phyloP scores from a whole-genome alignment of 2,888 invertebrate genomes.

The Folsomia candida region DNA sequence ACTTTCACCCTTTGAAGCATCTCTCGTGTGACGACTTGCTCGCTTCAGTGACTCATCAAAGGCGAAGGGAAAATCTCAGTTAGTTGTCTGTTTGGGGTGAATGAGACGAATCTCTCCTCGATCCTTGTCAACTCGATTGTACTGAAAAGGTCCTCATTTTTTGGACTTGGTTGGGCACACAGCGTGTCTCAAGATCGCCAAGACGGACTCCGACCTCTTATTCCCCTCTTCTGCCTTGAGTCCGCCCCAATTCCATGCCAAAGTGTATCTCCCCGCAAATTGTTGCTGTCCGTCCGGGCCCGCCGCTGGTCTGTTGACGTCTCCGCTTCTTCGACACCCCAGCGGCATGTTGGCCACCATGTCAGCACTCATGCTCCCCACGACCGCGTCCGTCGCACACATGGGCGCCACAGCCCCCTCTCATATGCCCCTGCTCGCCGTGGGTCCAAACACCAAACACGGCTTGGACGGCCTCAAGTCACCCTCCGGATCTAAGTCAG shows the following conservation, averaged over 20 bases:
- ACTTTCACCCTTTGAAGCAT: not conserved
- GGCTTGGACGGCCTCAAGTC: conserved; percentile 34
- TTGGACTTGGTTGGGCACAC: too few relatives aligned
- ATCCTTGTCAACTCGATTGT: too few relatives aligned
- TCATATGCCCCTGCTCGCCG: conserved; percentile 46
- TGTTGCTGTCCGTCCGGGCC: conserved; percentile 51
- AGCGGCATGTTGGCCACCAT: conserved; percentile 51
- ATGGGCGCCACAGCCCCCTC: conserved; percentile 43
- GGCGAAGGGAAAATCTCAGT: too few relatives aligned
- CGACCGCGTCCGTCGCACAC: conserved; percentile 47
- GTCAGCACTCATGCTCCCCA: conserved; percentile 51
- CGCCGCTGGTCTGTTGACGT: conserved; percentile 50
- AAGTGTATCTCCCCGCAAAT: conserved; percentile 52
- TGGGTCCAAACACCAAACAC: conserved; percentile 35
- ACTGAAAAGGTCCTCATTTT: too few relatives aligned
- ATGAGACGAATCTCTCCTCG: too few relatives aligned
- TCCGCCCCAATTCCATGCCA: conserved; percentile 50
- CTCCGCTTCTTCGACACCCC: conserved; percentile 49
- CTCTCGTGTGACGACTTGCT: not conserved
- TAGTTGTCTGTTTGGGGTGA: too few relatives aligned
- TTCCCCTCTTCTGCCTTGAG: conserved; percentile 42
- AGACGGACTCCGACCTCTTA: conserved; percentile 49
- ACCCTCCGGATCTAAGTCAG: conserved; percentile 33
- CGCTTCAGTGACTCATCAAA: not conserved
- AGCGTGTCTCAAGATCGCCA: conserved; percentile 35